phyloP scores from a whole-genome alignment of 2,888 invertebrate species.

The Tridacna gigas region DNA sequence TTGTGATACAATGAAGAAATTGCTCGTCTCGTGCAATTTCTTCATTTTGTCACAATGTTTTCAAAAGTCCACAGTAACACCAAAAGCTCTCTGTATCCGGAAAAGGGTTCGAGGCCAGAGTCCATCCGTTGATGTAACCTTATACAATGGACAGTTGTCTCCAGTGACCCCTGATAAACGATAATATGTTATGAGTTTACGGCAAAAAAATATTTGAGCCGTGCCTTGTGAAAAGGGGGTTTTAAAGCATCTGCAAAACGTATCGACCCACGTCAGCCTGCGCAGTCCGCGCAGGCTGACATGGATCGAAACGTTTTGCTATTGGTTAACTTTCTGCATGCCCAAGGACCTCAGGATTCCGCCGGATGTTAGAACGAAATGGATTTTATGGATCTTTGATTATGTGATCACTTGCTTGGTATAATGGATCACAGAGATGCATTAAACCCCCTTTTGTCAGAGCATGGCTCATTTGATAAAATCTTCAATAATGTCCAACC shows the following conservation, averaged over 20 bases:
- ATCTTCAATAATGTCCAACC: slow-evolving; percentile 22
- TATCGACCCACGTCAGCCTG: no score
- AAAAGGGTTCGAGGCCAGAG: slow-evolving; percentile 11
- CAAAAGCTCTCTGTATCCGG: not conserved
- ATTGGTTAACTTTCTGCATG: no score
- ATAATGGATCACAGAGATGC: no score
- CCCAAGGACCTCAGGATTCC: no score
- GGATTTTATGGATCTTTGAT: no score
- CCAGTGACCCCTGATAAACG: slow-evolving; percentile 25
- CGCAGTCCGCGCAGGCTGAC: no score
- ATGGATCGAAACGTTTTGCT: no score
- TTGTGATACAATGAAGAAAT: not conserved
- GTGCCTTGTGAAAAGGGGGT: no score
- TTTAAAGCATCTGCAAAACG: no score
- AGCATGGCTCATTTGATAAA: slow-evolving; percentile 1
- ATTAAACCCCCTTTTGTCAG: no score
- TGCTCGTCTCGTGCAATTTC: not conserved
- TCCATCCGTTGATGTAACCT: slow-evolving; percentile 55
- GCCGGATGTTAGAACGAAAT: no score
- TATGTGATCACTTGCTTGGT: no score
- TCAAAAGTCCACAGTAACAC: not conserved
- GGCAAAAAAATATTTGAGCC: slow-evolving; percentile 3
- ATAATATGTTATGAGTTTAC: slow-evolving; percentile 21
- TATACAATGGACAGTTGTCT: slow-evolving; percentile 58
- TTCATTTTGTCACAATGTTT: not conserved